Evolutionary conservation across 53 echinoderm and acorn worm genomes (phyloP).

Genomic region (Paelopatides confundens): DNA sequence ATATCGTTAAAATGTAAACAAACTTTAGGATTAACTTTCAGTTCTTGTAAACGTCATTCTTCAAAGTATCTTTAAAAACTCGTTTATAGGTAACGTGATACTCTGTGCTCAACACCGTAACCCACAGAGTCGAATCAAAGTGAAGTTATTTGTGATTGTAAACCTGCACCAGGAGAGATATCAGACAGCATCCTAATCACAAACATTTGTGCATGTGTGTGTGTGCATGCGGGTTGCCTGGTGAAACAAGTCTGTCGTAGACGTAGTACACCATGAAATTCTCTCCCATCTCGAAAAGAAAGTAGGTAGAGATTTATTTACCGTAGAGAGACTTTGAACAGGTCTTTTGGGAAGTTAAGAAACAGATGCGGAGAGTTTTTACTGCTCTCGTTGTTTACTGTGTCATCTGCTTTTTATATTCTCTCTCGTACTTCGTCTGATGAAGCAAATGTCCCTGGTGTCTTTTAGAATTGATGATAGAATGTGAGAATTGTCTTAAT

Average conservation of each 20-base stretch:
- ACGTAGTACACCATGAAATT: background rate
- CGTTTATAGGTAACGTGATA: conserved; percentile 31
- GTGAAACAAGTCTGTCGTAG: background rate
- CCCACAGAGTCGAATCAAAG: conserved; percentile 14
- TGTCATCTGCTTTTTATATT: background rate
- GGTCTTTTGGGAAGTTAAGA: conserved; percentile 19
- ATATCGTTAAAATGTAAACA: background rate
- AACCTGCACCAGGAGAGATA: background rate
- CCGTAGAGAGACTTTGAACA: conserved; percentile 5
- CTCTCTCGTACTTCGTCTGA: background rate
- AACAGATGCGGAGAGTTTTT: conserved; percentile 20
- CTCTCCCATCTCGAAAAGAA: background rate
- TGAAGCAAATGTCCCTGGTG: background rate
- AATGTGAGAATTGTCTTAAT: background rate
- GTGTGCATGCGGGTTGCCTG: background rate
- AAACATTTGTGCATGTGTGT: too few relatives aligned
- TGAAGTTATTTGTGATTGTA: conserved; percentile 19
- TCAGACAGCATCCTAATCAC: background rate
- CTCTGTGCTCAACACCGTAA: background rate
- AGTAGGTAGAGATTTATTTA: background rate
- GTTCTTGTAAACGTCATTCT: background rate
- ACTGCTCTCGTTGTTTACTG: conserved; percentile 14
- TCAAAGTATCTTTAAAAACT: conserved; percentile 3
- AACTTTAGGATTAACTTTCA: background rate
- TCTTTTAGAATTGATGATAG: background rate